A percentile compares a stretch with the other conserved stretches of the same genome.
Evolutionary conservation across 2,113 vertebrate species (phyloP).

Genomic region (Eurystomus gularis): DNA sequence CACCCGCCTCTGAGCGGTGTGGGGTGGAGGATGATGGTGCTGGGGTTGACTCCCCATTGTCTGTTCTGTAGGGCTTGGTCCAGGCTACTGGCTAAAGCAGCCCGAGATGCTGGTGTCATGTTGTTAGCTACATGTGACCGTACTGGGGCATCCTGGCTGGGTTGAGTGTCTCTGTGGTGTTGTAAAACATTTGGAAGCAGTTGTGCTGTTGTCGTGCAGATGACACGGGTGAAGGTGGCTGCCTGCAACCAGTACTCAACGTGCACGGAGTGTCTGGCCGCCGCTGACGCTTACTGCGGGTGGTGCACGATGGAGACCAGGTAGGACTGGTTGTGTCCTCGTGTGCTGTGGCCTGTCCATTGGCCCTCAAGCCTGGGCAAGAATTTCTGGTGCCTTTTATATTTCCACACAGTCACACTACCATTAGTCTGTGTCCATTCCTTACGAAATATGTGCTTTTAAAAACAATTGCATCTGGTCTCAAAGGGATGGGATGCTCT

Average conservation of each 20-base stretch:
- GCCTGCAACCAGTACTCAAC: slow-evolving; percentile 82
- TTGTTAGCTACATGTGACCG: rapidly evolving
- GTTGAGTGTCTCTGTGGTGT: neutral
- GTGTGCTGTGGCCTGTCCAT: rapidly evolving
- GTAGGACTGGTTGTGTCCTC: slow-evolving; percentile 52
- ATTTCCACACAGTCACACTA: neutral
- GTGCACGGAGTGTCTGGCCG: slow-evolving; percentile 85
- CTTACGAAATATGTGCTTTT: neutral
- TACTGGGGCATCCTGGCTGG: rapidly evolving
- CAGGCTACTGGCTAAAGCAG: rapidly evolving
- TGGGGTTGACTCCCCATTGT: neutral
- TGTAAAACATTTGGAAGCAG: neutral
- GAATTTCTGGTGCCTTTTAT: neutral
- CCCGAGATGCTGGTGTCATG: rapidly evolving
- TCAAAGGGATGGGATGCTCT: neutral
- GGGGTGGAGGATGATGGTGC: rapidly evolving
- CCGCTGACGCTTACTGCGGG: slow-evolving; percentile 89
- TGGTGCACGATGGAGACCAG: slow-evolving; percentile 95
- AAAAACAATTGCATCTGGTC: neutral
- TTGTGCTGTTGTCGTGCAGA: slow-evolving; percentile 71
- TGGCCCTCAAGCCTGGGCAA: neutral
- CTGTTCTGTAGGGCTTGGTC: neutral
- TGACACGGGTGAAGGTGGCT: slow-evolving; percentile 88
- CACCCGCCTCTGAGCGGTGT: neutral
- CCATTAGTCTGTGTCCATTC: neutral